These are phyloP conservation scores for Kryptolebias ocellatus DNA, from an alignment of 2,797 vertebrate species.

Conservation along the genomic window DNA sequence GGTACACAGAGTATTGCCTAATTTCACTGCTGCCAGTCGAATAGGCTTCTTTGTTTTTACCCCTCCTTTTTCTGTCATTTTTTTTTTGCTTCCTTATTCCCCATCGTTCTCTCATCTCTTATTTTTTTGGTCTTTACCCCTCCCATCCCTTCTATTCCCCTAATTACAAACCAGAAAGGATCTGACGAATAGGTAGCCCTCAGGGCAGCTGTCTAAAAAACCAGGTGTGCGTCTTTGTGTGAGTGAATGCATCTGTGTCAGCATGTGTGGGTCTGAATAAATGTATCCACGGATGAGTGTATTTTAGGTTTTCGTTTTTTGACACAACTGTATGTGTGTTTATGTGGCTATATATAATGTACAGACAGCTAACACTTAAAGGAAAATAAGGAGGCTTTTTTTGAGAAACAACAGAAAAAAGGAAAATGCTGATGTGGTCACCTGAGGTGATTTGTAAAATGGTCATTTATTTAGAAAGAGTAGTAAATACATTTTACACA, in stretches of 20 bases:
- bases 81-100: conserved; percentile 8
- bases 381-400: no score
- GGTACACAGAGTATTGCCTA: conserved; percentile 60
- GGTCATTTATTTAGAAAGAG: no score
- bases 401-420: no score
- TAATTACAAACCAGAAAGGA: conserved; percentile 82
- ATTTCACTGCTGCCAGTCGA: conserved; percentile 64
- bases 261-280: conserved; percentile 17
- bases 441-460: no score
- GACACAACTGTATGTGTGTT: conserved; percentile 3
- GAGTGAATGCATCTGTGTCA: conserved; percentile 37
- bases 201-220: conserved; percentile 75
- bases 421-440: no score
- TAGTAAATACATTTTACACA: no score
- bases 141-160: conserved; percentile 56
- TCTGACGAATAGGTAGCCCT: conserved; percentile 80
- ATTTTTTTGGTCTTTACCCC: conserved; percentile 27
- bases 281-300: conserved; percentile 5
- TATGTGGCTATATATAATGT: no score
- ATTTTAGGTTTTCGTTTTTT: neutral
- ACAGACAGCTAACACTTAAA: no score
- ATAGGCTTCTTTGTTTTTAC: conserved; percentile 61
- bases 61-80: conserved; percentile 19
- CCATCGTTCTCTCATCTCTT: neutral
- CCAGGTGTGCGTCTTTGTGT: conserved; percentile 76